These are phyloP conservation scores for Orientallactaga sibirica DNA, from an alignment of 2,797 vertebrate genomes.

Conservation along the genomic window DNA sequence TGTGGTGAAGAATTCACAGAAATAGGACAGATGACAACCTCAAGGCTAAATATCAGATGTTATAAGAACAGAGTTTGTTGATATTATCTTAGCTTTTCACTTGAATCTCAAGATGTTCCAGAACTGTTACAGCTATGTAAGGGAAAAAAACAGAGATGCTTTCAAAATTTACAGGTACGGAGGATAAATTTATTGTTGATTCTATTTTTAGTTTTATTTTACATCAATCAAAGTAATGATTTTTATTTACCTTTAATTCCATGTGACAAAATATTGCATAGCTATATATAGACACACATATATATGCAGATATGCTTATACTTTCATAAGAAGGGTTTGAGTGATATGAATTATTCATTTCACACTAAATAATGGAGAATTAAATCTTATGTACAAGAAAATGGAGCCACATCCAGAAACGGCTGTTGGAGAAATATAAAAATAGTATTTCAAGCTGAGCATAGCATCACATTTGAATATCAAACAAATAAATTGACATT, in stretches of 20 bases:
- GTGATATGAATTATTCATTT: conserved; percentile 69
- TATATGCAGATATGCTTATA: conserved; percentile 24
- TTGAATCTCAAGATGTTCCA: conserved; percentile 75
- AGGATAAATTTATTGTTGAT: conserved; percentile 51
- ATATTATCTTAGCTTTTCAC: conserved; percentile 62
- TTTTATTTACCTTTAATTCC: conserved; percentile 63
- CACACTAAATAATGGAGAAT: conserved; percentile 57
- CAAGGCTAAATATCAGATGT: conserved; percentile 76
- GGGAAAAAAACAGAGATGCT: conserved; percentile 56
- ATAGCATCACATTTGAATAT: conserved; percentile 73
- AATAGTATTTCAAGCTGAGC: conserved; percentile 63
- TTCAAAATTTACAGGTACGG: conserved; percentile 52
- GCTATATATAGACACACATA: not conserved
- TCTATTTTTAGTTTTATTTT: conserved; percentile 37
- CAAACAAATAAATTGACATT: conserved; percentile 65
- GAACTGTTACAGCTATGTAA: conserved; percentile 61
- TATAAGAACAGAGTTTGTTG: conserved; percentile 74
- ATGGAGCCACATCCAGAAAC: conserved; percentile 44
- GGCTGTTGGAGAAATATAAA: conserved; percentile 70
- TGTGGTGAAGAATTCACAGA: conserved; percentile 53
- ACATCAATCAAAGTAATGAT: conserved; percentile 10
- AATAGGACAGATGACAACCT: conserved; percentile 61
- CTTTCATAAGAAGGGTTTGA: conserved; percentile 60
- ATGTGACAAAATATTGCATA: conserved; percentile 28
- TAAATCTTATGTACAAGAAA: conserved; percentile 52